Evolutionary conservation across 2,113 vertebrate species (phyloP).

Genomic region (Microcebus ravelobensis): DNA sequence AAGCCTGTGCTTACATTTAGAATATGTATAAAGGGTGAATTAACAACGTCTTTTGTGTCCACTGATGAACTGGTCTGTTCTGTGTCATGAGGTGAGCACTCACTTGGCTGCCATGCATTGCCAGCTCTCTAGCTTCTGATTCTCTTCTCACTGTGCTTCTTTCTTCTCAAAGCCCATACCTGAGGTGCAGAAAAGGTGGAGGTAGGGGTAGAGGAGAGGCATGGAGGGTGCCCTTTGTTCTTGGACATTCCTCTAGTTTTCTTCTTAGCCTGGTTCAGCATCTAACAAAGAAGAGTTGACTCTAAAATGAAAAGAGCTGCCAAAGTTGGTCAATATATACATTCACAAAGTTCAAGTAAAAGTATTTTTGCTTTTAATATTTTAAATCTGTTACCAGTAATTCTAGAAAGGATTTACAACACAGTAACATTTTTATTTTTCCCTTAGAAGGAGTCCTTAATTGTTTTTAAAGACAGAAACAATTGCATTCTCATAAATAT

Average conservation of each 20-base stretch:
- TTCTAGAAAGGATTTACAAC: constrained; percentile 47
- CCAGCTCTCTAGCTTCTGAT: background rate
- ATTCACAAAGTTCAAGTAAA: constrained; percentile 30
- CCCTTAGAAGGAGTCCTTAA: background rate
- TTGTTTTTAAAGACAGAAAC: constrained; percentile 65
- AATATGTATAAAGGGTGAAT: background rate
- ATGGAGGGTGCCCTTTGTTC: rapidly evolving
- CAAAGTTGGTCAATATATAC: no score
- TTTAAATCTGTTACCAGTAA: constrained; percentile 45
- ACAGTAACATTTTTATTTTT: constrained; percentile 19
- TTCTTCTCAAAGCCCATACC: background rate
- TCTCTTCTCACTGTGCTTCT: background rate
- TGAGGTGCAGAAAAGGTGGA: no score
- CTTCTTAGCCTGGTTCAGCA: background rate
- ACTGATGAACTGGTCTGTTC: background rate
- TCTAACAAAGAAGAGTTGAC: background rate
- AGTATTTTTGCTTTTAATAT: constrained; percentile 15
- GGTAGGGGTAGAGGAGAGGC: background rate
- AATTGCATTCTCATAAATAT: constrained; percentile 59
- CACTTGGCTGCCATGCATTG: no score
- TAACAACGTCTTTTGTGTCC: background rate
- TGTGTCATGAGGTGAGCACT: no score
- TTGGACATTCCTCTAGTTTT: background rate
- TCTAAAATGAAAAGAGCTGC: background rate
- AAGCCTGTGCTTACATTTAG: background rate